A percentile compares a stretch with the other conserved stretches of the same genome.
phyloP scores from a whole-genome alignment of 2,797 vertebrate genomes.

The Hozukius guyotensis region DNA sequence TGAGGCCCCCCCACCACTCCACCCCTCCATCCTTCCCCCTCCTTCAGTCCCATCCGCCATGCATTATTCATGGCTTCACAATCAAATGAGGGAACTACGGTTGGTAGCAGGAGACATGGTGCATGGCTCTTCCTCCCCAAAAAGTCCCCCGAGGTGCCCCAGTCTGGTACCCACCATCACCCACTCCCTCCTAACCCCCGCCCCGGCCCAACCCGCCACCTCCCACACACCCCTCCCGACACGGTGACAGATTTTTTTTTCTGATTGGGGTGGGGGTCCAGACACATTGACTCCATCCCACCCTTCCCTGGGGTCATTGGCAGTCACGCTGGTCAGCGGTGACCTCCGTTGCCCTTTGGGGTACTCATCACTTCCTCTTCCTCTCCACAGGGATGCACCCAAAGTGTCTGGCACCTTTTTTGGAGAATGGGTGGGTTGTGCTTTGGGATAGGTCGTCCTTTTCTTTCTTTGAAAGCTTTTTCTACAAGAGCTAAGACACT shows the following conservation, averaged over 20 bases:
- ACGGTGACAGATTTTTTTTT: conserved; percentile 64
- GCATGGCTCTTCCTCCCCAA: conserved; percentile 85
- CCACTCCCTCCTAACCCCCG: conserved; percentile 59
- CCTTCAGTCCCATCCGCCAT: conserved; percentile 76
- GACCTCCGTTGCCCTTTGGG: conserved; percentile 77
- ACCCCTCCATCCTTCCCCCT: conserved; percentile 53
- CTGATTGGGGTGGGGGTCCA: conserved; percentile 56
- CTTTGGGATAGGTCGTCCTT: conserved; percentile 8
- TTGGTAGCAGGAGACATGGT: conserved; percentile 86
- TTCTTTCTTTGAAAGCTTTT: background rate
- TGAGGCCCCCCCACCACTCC: conserved; percentile 61
- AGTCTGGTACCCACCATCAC: conserved; percentile 83
- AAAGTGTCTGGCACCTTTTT: conserved; percentile 73
- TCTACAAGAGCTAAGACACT: background rate
- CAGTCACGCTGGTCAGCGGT: conserved; percentile 66
- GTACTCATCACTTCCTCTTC: conserved; percentile 70
- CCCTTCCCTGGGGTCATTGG: conserved; percentile 72
- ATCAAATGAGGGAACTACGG: conserved; percentile 89
- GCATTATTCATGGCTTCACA: conserved; percentile 88
- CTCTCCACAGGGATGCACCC: conserved; percentile 59
- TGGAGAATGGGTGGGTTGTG: conserved; percentile 27
- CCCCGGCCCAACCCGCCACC: conserved; percentile 51
- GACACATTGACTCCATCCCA: conserved; percentile 70
- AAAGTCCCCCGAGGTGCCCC: conserved; percentile 85
- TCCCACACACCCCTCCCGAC: conserved; percentile 60